Conservation (phyloP, 2,113 vertebrate species). For the Okapia johnstoni region DNA sequence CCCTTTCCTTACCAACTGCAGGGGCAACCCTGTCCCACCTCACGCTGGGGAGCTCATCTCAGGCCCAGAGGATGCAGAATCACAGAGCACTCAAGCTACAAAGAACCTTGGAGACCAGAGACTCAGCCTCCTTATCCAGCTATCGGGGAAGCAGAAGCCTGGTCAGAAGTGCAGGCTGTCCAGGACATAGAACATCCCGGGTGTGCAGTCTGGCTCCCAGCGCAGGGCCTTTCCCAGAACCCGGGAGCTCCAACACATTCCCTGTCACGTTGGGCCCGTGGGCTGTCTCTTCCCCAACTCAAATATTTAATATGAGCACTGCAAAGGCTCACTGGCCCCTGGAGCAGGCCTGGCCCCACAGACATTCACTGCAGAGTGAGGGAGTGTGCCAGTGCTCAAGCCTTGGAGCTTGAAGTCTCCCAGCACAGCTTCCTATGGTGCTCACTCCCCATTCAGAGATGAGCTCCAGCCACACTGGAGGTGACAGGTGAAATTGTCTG, state of each 20-base stretch:
- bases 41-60: neutral
- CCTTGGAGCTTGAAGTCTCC: neutral
- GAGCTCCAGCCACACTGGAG: neutral
- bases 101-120: neutral
- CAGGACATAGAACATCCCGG: neutral
- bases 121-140: neutral
- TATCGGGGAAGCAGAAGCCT: neutral
- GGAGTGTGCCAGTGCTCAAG: neutral
- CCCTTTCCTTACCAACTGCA: neutral
- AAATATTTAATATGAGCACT: neutral
- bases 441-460: fast-evolving
- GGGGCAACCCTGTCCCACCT: fast-evolving
- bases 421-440: neutral
- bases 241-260: fast-evolving
- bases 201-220: neutral
- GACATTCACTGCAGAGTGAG: fast-evolving
- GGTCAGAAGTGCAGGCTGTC: neutral
- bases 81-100: neutral
- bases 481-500: neutral
- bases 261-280: fast-evolving
- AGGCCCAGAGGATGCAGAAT: neutral
- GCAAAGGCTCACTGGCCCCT: fast-evolving
- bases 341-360: neutral
- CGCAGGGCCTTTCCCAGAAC: neutral
- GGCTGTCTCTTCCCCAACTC: neutral